Conservation (phyloP, 2,888 invertebrate species). For the Ypsolopha sequella region DNA sequence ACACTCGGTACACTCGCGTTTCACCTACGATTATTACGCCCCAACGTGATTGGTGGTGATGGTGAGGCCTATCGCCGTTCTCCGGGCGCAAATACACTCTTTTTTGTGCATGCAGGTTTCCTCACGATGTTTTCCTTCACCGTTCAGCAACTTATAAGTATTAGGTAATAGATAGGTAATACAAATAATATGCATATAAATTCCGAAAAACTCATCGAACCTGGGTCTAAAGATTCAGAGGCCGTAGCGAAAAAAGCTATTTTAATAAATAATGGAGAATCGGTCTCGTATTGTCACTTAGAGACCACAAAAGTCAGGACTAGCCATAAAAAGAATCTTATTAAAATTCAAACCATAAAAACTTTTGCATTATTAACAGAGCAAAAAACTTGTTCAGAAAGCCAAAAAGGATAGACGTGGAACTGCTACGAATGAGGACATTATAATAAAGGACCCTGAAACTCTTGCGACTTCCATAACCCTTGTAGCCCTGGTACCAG, state of each 20-base stretch:
- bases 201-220: too few relatives aligned
- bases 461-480: background rate
- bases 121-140: background rate
- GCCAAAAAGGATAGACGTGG: background rate
- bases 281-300: background rate
- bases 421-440: background rate
- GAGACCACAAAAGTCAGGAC: background rate
- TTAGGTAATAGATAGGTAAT: background rate
- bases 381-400: background rate
- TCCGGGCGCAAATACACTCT: too few relatives aligned
- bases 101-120: too few relatives aligned
- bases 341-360: constrained; percentile 5
- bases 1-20: too few relatives aligned
- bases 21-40: too few relatives aligned
- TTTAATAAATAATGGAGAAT: background rate
- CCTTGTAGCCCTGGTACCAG: background rate
- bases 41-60: too few relatives aligned
- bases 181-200: too few relatives aligned
- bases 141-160: background rate
- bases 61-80: too few relatives aligned
- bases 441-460: background rate
- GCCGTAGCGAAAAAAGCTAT: background rate
- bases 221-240: too few relatives aligned
- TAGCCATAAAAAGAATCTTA: background rate
- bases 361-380: constrained; percentile 5